Base-by-base conservation (phyloP, 2,888 invertebrate genomes). In the Hemistola chrysoprasaria region DNA sequence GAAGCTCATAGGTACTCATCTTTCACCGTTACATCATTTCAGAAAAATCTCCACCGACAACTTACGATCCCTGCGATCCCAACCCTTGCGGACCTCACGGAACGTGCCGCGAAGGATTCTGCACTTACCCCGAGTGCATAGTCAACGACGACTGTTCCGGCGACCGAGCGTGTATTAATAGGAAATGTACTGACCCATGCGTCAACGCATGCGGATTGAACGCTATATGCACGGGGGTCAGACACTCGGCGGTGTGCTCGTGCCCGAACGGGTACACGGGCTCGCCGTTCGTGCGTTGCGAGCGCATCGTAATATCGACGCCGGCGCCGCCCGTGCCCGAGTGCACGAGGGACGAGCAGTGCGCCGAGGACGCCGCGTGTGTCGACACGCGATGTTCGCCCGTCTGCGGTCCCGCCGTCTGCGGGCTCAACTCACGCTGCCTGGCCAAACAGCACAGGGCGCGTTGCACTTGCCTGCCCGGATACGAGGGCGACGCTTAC, bases 131-230 rank as follows among this genome's bases (percentile, higher is more conserved):
- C 0, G 97, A 97, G 76, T 97, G 97, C 74, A 90, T 96, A 4
- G 93, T 95, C 48, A 97, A 97, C 66, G 94, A 94, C 45, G 97
- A 97, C 55, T 97, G 97, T 74, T 90, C 95, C 0, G 91, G 95
- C 51, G 93, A 95, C 63, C 92, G 93, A 48, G 92, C 95, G 0
- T 97, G 97, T 68, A 93, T 94, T 60, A 92, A 92, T 41, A 94
- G 95, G 63, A 95, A 95, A 78, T 97, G 97, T 65, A 86, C 92
- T 46, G 95, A 97, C 78, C 96, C 97, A 26, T 95, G 96, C 68
- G 89, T 92, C 11, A 94, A 93, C 56, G 92, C 95, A 10, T 97
- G 97, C 63, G 97, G 97, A 23, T 69, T 95, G 1, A 96, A 97
- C 71, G 95, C 97, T 1, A 89, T 97, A 21, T 97, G 97, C 62